A percentile compares a stretch with the other conserved stretches of the same genome.
These are phyloP conservation scores for Eulemur rufifrons DNA, from an alignment of 2,113 vertebrate species.

Conservation along the genomic window DNA sequence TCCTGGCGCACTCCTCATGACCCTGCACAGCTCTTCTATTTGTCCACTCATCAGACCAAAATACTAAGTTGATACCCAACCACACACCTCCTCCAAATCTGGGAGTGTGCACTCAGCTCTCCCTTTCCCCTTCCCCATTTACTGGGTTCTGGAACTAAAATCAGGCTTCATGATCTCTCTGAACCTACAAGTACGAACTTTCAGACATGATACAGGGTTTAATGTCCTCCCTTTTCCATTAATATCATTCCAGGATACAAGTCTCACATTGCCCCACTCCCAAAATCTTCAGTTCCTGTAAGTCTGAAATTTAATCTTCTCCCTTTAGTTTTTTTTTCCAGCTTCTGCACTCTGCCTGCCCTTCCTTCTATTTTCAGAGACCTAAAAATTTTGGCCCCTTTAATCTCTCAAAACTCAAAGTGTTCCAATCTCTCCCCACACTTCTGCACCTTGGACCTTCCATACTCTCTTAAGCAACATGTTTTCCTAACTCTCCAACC, in stretches of 20 bases:
- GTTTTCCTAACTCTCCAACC: slow-evolving; percentile 14
- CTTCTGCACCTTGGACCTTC: background rate
- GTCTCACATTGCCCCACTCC: too few relatives aligned
- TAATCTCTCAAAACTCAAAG: slow-evolving; percentile 16
- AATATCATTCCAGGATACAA: background rate
- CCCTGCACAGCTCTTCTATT: background rate
- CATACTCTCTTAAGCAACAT: background rate
- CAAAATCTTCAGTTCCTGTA: background rate
- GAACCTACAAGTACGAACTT: slow-evolving; percentile 22
- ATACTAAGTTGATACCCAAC: background rate
- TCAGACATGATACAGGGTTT: background rate
- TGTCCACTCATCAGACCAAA: background rate
- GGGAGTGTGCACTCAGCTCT: background rate
- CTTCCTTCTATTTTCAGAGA: slow-evolving; percentile 13
- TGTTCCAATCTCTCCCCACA: background rate
- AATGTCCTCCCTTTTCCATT: slow-evolving; percentile 19
- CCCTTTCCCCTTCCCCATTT: background rate
- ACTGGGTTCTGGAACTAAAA: slow-evolving; percentile 26
- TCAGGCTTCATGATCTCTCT: background rate
- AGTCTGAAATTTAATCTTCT: background rate
- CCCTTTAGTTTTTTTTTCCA: background rate
- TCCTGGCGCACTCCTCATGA: background rate
- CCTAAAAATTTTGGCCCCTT: slow-evolving; percentile 16
- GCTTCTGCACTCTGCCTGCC: background rate
- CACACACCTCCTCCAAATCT: slow-evolving; percentile 14